Percentiles rank a stretch among this genome's conserved stretches.
Evolutionary conservation across 2,888 invertebrate genomes (phyloP).

Genomic region (Himalopsyche kuldschensis): DNA sequence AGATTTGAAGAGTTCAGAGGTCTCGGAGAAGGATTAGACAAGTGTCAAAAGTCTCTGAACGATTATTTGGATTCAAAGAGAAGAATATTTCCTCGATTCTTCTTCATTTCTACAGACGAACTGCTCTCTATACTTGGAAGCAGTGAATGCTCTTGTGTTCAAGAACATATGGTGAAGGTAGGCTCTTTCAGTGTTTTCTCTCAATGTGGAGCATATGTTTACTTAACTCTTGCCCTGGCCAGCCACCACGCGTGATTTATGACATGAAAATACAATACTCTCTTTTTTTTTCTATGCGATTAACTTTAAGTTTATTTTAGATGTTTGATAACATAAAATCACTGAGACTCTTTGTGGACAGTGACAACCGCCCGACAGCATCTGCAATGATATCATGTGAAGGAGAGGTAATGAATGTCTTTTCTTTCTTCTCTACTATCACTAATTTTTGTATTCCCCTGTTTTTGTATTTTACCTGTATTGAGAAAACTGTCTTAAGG

Average conservation of each 20-base stretch:
- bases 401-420: constrained; percentile 63
- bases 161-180: constrained; percentile 92
- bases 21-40: constrained; percentile 76
- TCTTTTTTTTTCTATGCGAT: constrained; percentile 17
- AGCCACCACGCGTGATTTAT: no score
- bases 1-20: constrained; percentile 75
- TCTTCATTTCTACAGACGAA: constrained; percentile 93
- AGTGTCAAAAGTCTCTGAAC: constrained; percentile 88
- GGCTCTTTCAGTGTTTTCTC: background rate
- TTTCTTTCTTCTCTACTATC: background rate
- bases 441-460: background rate
- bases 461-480: background rate
- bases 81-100: constrained; percentile 86
- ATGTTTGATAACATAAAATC: constrained; percentile 92
- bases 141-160: constrained; percentile 80
- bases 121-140: constrained; percentile 86
- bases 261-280: no score
- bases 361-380: constrained; percentile 67
- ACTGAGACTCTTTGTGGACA: constrained; percentile 69
- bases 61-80: constrained; percentile 89
- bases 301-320: constrained; percentile 49
- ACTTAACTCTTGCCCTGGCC: background rate
- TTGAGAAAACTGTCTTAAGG: no score
- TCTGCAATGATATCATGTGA: constrained; percentile 87
- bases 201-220: background rate